These are phyloP conservation scores for Amazona guildingii DNA, from an alignment of 2,113 vertebrate genomes.

Conservation along the genomic window DNA sequence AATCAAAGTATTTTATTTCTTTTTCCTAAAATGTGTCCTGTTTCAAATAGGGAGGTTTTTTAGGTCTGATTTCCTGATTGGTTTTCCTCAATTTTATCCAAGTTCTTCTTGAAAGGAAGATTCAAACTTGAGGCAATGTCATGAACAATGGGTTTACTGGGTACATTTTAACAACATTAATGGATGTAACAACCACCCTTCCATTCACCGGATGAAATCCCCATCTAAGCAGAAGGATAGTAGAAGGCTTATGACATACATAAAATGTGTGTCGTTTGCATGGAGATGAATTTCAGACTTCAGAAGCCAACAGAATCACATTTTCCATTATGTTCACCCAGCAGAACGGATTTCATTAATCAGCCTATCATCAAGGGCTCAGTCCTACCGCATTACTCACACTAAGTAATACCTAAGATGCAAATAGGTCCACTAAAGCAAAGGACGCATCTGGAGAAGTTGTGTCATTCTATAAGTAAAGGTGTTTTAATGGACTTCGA, in stretches of 20 bases:
- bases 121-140: constrained; percentile 25
- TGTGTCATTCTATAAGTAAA: not conserved
- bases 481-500: constrained; percentile 38
- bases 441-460: constrained; percentile 60
- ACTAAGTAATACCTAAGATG: constrained; percentile 55
- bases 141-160: not conserved
- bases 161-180: not conserved
- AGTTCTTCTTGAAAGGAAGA: not conserved
- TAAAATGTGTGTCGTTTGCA: constrained; percentile 55
- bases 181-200: constrained; percentile 42
- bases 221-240: constrained; percentile 16
- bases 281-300: constrained; percentile 64
- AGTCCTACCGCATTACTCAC: constrained; percentile 57
- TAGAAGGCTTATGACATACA: constrained; percentile 39
- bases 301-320: constrained; percentile 62
- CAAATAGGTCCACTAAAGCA: constrained; percentile 57
- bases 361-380: constrained; percentile 60
- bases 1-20: not conserved
- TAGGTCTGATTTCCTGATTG: not conserved
- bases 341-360: constrained; percentile 70
- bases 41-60: not conserved
- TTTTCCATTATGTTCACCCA: constrained; percentile 68
- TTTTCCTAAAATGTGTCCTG: fast-evolving
- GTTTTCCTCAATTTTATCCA: not conserved
- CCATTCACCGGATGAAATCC: constrained; percentile 38